Evolutionary conservation across 1,140 invertebrate genomes (phyloP), one percentile per base, ranked within the genome.

Genomic region (Cardiocondyla obscurior): DNA sequence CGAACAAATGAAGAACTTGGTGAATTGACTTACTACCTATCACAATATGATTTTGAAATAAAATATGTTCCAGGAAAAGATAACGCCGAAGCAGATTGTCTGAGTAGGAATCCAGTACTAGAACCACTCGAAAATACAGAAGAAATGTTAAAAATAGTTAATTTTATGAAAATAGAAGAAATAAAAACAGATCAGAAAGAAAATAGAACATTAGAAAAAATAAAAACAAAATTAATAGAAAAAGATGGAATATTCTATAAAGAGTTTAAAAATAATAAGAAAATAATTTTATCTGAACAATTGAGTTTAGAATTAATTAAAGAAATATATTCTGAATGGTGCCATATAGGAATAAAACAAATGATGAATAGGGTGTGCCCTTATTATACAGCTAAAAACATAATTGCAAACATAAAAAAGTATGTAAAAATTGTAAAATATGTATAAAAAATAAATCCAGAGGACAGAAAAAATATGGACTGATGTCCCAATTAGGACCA

Each of bases 181-280:
- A 79, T 79, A 6, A 0, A 30, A 6, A n/a, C 5, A 19, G 74
- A 79, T n/a, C 65, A 81, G 33, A 16, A 49, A 44, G 6, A 53
- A 28, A 62, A 76, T 25, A 25, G 53, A 7, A 3, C 49, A 10
- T 0, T 22, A 69, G 0, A 55, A 69, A 16, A 69, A n/a, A n/a
- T 0, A 8, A 81, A 44, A 49, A 36, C 28, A 0, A 81, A 69
- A 4, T 2, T 69, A 44, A 46, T 14, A 81, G 0, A 22, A 0
- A 39, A 60, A 58, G 19, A 81, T n/a, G 19, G 49, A 22, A 64
- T 64, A 16, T 82, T 10, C 22, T 82, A 55, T 14, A 82, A 62
- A 53, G 51, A 42, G 55, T 25, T n/a, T 1, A 70, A 30, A 12
- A 53, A 62, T 28, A 58, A 2, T 10, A 30, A 58, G 22, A 81